Evolutionary conservation across 1,140 invertebrate species (phyloP), one percentile per base, ranked within the genome.

Genomic region (Melipona quadrifasciata): DNA sequence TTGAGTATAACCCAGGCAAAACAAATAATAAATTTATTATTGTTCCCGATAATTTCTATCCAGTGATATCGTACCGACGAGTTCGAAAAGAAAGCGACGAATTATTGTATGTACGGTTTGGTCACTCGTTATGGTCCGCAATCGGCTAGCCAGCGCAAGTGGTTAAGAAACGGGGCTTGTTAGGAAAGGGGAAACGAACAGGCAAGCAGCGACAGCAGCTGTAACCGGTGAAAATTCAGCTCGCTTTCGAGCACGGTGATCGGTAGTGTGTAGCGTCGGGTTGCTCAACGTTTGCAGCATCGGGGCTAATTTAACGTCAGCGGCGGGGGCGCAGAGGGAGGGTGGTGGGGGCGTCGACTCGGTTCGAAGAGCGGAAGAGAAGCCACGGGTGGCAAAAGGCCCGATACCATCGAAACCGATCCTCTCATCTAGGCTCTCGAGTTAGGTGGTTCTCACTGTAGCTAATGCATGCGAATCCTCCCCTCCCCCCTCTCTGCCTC

Each of bases 381-480:
- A 91, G 77, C 92, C 89, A 88, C 91, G 91, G 90, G 92, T 91
- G 91, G 90, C 87, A 86, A 77, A n/a, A 78, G 79, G 70, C 74
- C 39, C 65, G 88, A 91, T 92, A 91, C 27, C 86, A 93, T 93
- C 93, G 85, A 82, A 88, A 90, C 89, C 87, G 89, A 91, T 92
- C 88, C 91, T 88, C 89, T 89, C 88, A 90, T 90, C 87, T 88
- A 92, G 31, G 82, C 87, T 86, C 87, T 86, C 80, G 70, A 86
- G 89, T 86, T 86, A 86, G 89, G 83, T 89, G 87, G 86, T 91
- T 91, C 89, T 91, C 91, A 89, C 89, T 91, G 81, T 88, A 81
- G 67, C 89, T 86, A 91, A 90, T 88, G 87, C 87, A 90, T 90
- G 89, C 89, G 80, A 87, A 88, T 90, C 84, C 80, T 82, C 39